Percentiles rank a stretch among this genome's conserved stretches.
Conservation (phyloP, 2,888 invertebrate species). For the Acheta domesticus region DNA sequence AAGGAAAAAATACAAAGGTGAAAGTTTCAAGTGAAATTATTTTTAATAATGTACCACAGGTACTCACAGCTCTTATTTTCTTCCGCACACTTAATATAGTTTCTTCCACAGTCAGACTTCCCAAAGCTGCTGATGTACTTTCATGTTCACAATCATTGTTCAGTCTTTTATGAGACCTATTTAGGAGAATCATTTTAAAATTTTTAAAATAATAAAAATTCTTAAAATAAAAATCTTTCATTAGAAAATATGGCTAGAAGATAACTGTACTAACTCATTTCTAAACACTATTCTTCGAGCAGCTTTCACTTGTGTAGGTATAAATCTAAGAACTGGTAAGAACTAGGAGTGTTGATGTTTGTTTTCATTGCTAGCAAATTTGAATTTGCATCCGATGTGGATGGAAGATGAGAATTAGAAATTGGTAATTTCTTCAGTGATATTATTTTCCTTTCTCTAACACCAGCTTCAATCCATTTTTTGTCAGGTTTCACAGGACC, state of each 20-base stretch:
- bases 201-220: too few species aligned
- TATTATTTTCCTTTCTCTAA: constrained; percentile 25
- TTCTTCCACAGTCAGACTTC: constrained; percentile 19
- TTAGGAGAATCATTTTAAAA: too few species aligned
- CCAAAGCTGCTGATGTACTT: background rate
- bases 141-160: too few species aligned
- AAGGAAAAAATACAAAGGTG: background rate
- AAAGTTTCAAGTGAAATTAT: background rate
- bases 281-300: constrained; percentile 26
- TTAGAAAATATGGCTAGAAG: too few species aligned
- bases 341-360: too few species aligned
- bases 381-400: background rate
- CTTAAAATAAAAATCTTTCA: too few species aligned
- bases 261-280: background rate
- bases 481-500: constrained; percentile 28
- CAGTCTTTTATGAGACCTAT: too few species aligned
- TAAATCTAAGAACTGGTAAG: constrained; percentile 21
- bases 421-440: background rate
- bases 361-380: background rate
- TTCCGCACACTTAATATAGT: constrained; percentile 26
- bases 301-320: constrained; percentile 26
- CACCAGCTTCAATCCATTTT: constrained; percentile 28
- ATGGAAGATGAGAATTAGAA: background rate
- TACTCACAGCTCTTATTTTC: constrained; percentile 27
- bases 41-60: background rate